A percentile compares a stretch with the other conserved stretches of the same genome.
phyloP scores from a whole-genome alignment of 2,113 vertebrate genomes.

The Cyanistes caeruleus region DNA sequence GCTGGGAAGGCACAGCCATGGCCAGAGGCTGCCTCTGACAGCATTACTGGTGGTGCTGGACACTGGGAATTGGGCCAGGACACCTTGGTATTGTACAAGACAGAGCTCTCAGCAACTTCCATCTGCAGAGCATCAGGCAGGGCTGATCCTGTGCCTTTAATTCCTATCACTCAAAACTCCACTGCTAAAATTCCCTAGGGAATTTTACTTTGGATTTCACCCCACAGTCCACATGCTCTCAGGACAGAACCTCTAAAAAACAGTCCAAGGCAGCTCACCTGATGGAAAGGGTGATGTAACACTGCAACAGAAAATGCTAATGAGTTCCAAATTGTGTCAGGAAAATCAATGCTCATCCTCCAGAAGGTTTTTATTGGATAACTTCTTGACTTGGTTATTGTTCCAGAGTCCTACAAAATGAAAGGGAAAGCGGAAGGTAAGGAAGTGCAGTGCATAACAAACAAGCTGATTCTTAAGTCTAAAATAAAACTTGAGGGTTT shows the following conservation, averaged over 20 bases:
- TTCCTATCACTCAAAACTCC: too few relatives aligned
- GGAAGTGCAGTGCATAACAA: background rate
- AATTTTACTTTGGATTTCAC: background rate
- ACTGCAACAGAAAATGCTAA: slow-evolving; percentile 24
- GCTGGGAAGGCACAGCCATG: background rate
- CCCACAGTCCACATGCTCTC: background rate
- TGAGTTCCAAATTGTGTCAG: background rate
- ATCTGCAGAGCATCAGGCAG: background rate
- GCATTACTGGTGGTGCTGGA: background rate
- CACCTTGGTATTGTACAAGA: too few relatives aligned
- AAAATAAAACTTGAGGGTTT: background rate
- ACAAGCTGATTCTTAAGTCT: background rate
- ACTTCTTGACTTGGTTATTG: background rate
- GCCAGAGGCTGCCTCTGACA: background rate
- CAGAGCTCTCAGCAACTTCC: background rate
- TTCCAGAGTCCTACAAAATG: background rate
- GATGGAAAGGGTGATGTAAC: background rate
- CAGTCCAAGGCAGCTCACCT: background rate
- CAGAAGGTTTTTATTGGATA: background rate
- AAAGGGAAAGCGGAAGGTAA: background rate
- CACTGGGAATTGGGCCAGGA: background rate
- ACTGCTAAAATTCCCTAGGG: background rate
- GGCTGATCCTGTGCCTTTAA: background rate
- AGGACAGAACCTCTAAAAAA: background rate
- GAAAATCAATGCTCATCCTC: slow-evolving; percentile 1